Base-by-base conservation (phyloP, 2,888 invertebrate genomes). In the Monoplex corrugatus region DNA sequence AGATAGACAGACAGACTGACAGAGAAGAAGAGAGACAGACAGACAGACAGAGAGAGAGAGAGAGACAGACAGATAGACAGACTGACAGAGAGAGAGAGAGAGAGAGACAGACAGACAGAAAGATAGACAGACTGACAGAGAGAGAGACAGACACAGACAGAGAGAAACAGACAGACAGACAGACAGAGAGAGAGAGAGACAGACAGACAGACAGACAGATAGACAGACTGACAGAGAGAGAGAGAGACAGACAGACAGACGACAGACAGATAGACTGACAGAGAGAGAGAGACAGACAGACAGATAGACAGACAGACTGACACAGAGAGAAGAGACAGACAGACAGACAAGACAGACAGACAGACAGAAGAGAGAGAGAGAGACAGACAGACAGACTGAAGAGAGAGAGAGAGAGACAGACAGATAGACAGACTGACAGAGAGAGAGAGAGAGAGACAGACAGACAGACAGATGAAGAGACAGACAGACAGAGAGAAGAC, bases 1-100 rank as follows among this genome's bases (percentile, higher is more conserved):
- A 6, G 38, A 80, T 16, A 80, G 80, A 80, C 19, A 80, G 80
- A 80, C 19, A 80, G 80, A 80, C 19, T 32, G 80, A 80, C 19
- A 80, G 38, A 80, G 38, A 80, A 35, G 35, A 13, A 80, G 80
- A 80, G 16, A 80, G 80, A 32, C 19, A 32, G 80, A 32, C 19
- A 32, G 80, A 80, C 19, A 32, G 80, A 32, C 3, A 32, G 35
- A 80, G 13, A 32, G 32, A 32, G 2, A 32, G 80, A 32, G 38
- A 80, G 80, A 80, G 38, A 80, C 13, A 80, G 63, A 63, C 28
- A 63, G 63, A 63, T 19, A 63, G 23, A 13, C 28, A 23, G 23
- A 63, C 28, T 19, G 13, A 32, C 5, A 32, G 38, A 80, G 35
- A 35, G 35, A 3, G 19, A 19, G 35, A 75, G 75, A 75, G 6